These are phyloP conservation scores for Diarsia brunnea DNA, from an alignment of 2,888 invertebrate genomes.

Conservation along the genomic window DNA sequence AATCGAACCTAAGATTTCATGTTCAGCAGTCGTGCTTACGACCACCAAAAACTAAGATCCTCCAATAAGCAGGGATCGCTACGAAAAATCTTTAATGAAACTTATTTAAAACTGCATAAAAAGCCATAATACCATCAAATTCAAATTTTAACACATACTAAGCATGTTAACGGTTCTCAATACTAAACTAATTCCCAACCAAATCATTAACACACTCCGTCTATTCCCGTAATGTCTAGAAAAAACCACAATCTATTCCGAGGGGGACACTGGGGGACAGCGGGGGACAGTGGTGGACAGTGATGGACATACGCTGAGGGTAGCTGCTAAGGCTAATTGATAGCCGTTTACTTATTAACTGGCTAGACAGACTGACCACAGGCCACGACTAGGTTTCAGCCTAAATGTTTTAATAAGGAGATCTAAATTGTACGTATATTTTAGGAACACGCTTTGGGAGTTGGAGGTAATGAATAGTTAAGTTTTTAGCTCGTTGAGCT, in stretches of 20 bases:
- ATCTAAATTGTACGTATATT: slow-evolving; percentile 32
- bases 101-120: too few relatives aligned
- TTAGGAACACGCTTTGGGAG: neutral
- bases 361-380: slow-evolving; percentile 44
- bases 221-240: slow-evolving; percentile 22
- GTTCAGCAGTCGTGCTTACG: too few relatives aligned
- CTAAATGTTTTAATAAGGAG: slow-evolving; percentile 32
- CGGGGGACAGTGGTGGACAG: slow-evolving; percentile 30
- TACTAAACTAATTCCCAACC: neutral
- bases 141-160: neutral
- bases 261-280: slow-evolving; percentile 35
- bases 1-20: too few relatives aligned
- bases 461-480: neutral
- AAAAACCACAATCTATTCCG: slow-evolving; percentile 26
- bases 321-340: slow-evolving; percentile 42
- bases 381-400: slow-evolving; percentile 7
- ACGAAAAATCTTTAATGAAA: too few relatives aligned
- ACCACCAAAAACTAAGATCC: too few relatives aligned
- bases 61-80: too few relatives aligned
- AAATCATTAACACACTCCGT: neutral
- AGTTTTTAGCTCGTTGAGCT: neutral
- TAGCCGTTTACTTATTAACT: slow-evolving; percentile 54
- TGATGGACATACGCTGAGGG: slow-evolving; percentile 44
- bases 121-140: neutral
- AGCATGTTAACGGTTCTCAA: neutral